Evolutionary conservation across 2,888 invertebrate species (phyloP).

Genomic region (Parthenolecanium corni): DNA sequence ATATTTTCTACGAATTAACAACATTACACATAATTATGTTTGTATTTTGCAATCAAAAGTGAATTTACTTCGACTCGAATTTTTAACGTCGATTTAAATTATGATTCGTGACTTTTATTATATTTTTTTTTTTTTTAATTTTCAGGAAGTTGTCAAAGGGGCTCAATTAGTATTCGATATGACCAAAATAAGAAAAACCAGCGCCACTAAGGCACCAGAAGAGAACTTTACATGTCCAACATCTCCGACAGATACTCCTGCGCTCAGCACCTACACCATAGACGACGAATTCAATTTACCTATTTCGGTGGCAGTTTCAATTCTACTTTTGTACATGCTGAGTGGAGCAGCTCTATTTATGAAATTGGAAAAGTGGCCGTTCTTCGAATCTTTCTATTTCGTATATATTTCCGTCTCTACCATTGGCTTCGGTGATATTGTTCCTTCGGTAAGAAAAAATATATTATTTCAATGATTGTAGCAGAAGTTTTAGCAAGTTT

Average conservation of each 20-base stretch:
- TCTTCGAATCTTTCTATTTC: constrained; percentile 90
- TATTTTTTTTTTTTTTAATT: too few species aligned
- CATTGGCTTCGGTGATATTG: constrained; percentile 89
- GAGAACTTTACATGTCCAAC: constrained; percentile 34
- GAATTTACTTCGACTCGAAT: too few species aligned
- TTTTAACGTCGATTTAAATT: too few species aligned
- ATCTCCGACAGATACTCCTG: constrained; percentile 52
- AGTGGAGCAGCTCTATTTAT: constrained; percentile 71
- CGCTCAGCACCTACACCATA: constrained; percentile 63
- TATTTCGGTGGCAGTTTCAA: constrained; percentile 71
- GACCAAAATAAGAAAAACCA: constrained; percentile 33
- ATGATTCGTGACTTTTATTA: too few species aligned
- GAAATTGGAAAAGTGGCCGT: constrained; percentile 69
- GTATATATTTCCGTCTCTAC: constrained; percentile 95
- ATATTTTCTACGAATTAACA: too few species aligned
- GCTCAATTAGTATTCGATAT: constrained; percentile 70
- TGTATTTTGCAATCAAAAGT: too few species aligned
- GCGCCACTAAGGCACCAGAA: constrained; percentile 30
- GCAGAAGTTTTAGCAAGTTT: background rate
- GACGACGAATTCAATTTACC: constrained; percentile 93
- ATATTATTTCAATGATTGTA: background rate
- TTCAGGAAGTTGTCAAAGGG: constrained; percentile 71
- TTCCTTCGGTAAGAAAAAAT: constrained; percentile 52
- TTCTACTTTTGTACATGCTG: constrained; percentile 75
- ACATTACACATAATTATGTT: too few species aligned